Conservation (phyloP, 2,113 vertebrate species). For the Plecotus auritus region DNA sequence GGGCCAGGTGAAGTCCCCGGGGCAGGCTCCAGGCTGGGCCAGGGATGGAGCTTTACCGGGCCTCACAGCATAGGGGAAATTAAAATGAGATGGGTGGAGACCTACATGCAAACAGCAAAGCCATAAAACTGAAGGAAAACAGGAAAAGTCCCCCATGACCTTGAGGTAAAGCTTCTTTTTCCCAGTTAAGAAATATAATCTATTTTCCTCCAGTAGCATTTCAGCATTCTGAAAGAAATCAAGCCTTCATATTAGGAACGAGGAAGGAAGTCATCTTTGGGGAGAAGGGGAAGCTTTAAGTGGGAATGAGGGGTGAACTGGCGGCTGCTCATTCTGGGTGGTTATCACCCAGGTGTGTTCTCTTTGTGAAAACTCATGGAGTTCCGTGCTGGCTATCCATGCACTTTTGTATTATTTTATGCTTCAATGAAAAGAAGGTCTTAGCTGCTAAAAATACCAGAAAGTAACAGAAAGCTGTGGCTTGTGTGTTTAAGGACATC, state of each 20-base stretch:
- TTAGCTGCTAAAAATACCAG: conserved; percentile 82
- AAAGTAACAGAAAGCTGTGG: conserved; percentile 78
- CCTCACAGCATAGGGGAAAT: background rate
- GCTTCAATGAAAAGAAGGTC: background rate
- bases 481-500: conserved; percentile 76
- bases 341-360: background rate
- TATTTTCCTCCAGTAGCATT: conserved; percentile 86
- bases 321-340: background rate
- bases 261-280: background rate
- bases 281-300: background rate
- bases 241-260: background rate
- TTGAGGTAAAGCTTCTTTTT: background rate
- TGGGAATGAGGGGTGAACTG: rapidly evolving
- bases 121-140: background rate
- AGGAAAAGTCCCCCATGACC: background rate
- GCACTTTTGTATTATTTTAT: background rate
- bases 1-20: background rate
- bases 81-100: background rate
- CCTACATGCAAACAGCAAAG: background rate
- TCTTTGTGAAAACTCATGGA: background rate
- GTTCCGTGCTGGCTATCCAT: background rate
- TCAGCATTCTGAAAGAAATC: conserved; percentile 66
- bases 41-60: too few relatives aligned
- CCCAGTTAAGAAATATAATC: conserved; percentile 82
- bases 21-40: rapidly evolving